These are phyloP conservation scores for Theristicus caerulescens DNA, from an alignment of 2,113 vertebrate genomes.

Conservation along the genomic window DNA sequence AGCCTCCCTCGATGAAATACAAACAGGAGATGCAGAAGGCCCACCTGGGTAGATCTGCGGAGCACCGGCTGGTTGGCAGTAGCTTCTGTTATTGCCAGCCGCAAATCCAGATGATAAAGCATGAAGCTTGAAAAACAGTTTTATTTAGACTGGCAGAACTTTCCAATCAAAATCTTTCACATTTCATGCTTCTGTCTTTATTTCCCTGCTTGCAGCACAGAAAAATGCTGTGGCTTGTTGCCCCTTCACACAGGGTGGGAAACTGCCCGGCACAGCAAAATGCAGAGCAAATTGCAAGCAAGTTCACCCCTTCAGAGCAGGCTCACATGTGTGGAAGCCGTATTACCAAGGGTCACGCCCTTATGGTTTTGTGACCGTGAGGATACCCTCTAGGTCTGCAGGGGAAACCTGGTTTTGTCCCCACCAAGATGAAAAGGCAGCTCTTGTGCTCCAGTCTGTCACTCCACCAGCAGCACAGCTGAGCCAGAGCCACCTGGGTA, in stretches of 20 bases:
- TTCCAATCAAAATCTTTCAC: background rate
- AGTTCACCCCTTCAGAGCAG: background rate
- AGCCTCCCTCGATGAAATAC: background rate
- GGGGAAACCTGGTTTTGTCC: background rate
- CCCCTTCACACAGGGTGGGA: background rate
- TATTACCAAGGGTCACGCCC: too few relatives aligned
- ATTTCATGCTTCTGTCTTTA: background rate
- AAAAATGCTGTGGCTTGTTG: background rate
- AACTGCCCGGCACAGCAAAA: background rate
- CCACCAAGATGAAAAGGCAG: background rate
- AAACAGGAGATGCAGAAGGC: background rate
- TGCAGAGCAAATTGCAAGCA: background rate
- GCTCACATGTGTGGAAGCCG: accelerated
- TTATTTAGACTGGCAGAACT: background rate
- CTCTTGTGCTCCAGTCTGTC: background rate
- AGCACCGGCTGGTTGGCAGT: background rate
- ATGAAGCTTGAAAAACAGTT: background rate
- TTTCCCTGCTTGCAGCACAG: background rate
- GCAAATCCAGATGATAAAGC: background rate
- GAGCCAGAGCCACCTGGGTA: background rate
- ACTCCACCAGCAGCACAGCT: background rate
- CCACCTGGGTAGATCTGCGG: slow-evolving; percentile 11
- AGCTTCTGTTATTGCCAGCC: background rate
- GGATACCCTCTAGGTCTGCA: background rate
- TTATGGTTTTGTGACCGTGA: background rate